Percentiles rank a stretch among this genome's conserved stretches.
Conservation (phyloP, 2,797 vertebrate genomes). For the Tapirus indicus region DNA sequence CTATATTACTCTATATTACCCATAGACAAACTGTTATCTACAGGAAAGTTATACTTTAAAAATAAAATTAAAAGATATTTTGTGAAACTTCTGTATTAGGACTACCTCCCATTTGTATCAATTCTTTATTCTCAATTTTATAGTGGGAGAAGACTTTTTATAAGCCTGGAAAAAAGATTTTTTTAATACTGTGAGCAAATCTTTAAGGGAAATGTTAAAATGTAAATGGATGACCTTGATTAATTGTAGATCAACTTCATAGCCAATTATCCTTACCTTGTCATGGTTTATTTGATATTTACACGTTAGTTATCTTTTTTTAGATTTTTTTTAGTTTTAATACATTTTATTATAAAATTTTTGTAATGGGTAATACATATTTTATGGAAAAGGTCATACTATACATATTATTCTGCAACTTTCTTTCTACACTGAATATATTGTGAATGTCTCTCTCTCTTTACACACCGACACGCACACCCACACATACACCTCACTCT, state of each 20-base stretch:
- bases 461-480: too few species aligned
- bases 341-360: too few species aligned
- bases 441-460: too few species aligned
- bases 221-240: not conserved
- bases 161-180: not conserved
- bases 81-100: not conserved
- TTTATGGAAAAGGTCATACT: too few species aligned
- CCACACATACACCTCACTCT: too few species aligned
- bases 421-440: too few species aligned
- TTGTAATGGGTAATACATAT: too few species aligned
- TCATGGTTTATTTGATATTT: not conserved
- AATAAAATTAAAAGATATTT: not conserved
- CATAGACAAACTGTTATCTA: not conserved
- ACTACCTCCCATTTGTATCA: not conserved
- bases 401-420: too few species aligned
- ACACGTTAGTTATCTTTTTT: not conserved
- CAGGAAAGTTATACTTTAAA: not conserved
- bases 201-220: not conserved
- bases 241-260: not conserved
- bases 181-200: not conserved
- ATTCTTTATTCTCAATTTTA: constrained; percentile 15
- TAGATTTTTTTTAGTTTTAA: too few species aligned
- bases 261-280: not conserved
- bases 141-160: not conserved
- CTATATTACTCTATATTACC: not conserved